Evolutionary conservation across 2,888 invertebrate genomes (phyloP), one percentile per base, ranked within the genome.

Genomic region (Sarcophaga caerulescens): DNA sequence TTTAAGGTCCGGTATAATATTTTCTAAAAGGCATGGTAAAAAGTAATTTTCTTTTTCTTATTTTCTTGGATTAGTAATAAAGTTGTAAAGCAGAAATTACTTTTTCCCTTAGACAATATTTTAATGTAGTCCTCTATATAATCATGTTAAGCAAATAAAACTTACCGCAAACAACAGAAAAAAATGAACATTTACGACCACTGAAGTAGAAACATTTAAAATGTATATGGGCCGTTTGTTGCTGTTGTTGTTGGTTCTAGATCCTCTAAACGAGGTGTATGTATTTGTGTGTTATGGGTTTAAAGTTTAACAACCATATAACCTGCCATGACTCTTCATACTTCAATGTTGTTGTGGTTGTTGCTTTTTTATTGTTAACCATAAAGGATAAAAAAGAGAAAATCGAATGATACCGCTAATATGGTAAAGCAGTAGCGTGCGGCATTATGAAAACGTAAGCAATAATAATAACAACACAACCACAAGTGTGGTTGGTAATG

Each of bases 171-270:
- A 59, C 14, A 0, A 70, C 65, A 44, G 71, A 63, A 1, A 45
- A 75, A 59, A 60, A 63, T 44, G 63, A 81, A 2, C 84, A 86
- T 86, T 86, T 81, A 86, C 83, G 81, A 84, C 84, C 81, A 86
- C 86, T 78, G 84, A 81, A 86, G 84, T 35, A 86, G 78, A 73
- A 77, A 75, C 81, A 86, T 77, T 75, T 81, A 65, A 75, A 82
- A 70, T 75, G 60, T 14, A 47, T 47, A 11, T 14, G 52, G 1
- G 47, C 4, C 47, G 5, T 4, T 47, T 47, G 11, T 47, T 52
- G 14, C 3, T 4, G 12, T 52, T 52, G 52, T 52, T 52, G 17
- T 17, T 52, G 52, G 17, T 17, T 35, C 52, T 52, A 52, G 52
- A 14, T 47, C 17, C 52, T 52, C 52, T 17, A 52, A 52, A 17